Evolutionary conservation across 2,888 invertebrate genomes (phyloP), one percentile per base, ranked within the genome.

Genomic region (Pardosa pseudoannulata): DNA sequence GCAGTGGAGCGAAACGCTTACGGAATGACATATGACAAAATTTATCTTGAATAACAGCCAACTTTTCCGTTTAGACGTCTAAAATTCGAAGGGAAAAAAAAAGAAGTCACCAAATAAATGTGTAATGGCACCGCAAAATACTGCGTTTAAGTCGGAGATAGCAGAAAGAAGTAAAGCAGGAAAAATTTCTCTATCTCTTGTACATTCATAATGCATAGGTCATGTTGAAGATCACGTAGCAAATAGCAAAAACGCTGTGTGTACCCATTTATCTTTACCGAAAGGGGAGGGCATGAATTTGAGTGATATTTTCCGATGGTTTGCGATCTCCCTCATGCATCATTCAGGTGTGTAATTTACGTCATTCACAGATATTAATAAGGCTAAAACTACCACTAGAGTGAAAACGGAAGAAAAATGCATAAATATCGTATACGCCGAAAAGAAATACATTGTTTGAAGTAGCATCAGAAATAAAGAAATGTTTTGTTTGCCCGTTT

Each of bases 191-290:
- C n/a, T 19, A 73, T 11, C 68, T 74, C 36, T 75, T 81, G 68
- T 68, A 56, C 73, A 81, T 81, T 75, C 81, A 81, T 65, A 81
- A 74, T 68, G 81, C 81, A 68, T 81, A 70, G 68, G 56, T 62
- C 27, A 41, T 32, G 28, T 23, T 56, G 74, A 68, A 39, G 74
- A 81, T 81, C 81, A 81, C 81, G 81, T 81, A 75, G 50, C 27
- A 70, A 81, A 81, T 67, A 74, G 68, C 46, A 64, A 23, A n/a
- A 62, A n/a, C 13, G 31, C 39, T 39, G 67, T 32, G 11, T 36
- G 5, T 16, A 19, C 5, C 23, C 36, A 23, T 31, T 32, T 32
- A 68, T 13, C 23, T 32, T 36, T 32, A 19, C 9, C 13, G n/a
- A 68, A 68, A 68, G n/a, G 32, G 62, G 41, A 65, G 50, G 46